Evolutionary conservation across 2,888 invertebrate genomes (phyloP).

Genomic region (Agrochola macilenta): DNA sequence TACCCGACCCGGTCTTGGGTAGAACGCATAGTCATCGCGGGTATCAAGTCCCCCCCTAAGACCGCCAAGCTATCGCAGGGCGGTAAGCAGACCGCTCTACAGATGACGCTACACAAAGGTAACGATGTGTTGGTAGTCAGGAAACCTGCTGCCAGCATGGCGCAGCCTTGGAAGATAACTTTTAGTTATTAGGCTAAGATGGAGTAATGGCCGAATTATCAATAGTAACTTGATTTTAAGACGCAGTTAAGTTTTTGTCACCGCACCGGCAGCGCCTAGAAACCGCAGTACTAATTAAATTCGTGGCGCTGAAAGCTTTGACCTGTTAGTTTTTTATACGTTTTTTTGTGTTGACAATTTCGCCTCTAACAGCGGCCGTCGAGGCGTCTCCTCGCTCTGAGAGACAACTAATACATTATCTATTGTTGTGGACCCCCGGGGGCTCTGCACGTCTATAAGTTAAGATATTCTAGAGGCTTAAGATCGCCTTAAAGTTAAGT

Average conservation of each 20-base stretch:
- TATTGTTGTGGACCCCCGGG: neutral
- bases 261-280: neutral
- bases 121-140: slow-evolving; percentile 94
- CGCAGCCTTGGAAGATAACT: slow-evolving; percentile 94
- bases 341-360: neutral
- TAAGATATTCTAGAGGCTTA: neutral
- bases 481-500: slow-evolving; percentile 15
- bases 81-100: slow-evolving; percentile 91
- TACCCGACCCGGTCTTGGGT: slow-evolving; percentile 96
- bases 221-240: slow-evolving; percentile 19
- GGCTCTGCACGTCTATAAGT: neutral
- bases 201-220: neutral
- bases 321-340: neutral
- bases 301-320: neutral
- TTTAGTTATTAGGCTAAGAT: slow-evolving; percentile 80
- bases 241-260: neutral
- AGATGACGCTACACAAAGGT: slow-evolving; percentile 92
- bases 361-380: too few species aligned
- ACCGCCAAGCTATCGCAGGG: slow-evolving; percentile 91
- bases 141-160: slow-evolving; percentile 96
- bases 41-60: slow-evolving; percentile 93
- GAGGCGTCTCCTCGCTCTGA: neutral
- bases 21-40: slow-evolving; percentile 96
- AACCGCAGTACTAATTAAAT: too few species aligned
- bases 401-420: neutral